phyloP scores from a whole-genome alignment of 2,113 vertebrate genomes.

The Ctenodactylus gundi region DNA sequence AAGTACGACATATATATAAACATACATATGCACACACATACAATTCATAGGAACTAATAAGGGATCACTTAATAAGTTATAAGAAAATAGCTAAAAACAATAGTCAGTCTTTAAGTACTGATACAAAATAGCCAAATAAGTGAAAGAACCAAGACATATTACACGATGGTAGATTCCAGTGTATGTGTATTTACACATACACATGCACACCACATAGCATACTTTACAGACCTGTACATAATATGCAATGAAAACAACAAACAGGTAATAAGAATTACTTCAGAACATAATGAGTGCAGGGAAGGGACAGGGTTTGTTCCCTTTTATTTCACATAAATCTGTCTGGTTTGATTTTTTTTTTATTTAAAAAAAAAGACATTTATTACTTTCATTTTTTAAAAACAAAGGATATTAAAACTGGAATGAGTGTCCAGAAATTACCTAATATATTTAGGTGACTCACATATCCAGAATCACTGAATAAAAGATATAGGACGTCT shows the following conservation, averaged over 20 bases:
- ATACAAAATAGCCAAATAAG: constrained; percentile 4
- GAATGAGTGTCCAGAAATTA: constrained; percentile 16
- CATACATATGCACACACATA: too few relatives aligned
- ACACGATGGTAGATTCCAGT: neutral
- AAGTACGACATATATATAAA: too few relatives aligned
- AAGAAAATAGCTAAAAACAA: constrained; percentile 2
- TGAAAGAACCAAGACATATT: neutral
- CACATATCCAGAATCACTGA: neutral
- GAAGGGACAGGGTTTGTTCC: neutral
- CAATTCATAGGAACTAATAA: too few relatives aligned
- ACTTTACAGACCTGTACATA: too few relatives aligned
- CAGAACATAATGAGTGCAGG: neutral
- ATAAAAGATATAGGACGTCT: neutral
- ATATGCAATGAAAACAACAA: neutral
- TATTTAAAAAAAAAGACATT: neutral
- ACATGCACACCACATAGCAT: neutral
- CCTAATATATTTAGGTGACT: neutral
- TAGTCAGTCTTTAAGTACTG: neutral
- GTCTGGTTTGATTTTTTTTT: neutral
- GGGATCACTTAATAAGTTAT: neutral
- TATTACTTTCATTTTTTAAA: constrained; percentile 9
- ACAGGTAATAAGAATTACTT: neutral
- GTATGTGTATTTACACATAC: neutral
- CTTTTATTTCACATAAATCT: neutral
- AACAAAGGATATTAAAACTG: neutral